Evolutionary conservation across 2,113 vertebrate genomes (phyloP).

Genomic region (Corythaeola cristata): DNA sequence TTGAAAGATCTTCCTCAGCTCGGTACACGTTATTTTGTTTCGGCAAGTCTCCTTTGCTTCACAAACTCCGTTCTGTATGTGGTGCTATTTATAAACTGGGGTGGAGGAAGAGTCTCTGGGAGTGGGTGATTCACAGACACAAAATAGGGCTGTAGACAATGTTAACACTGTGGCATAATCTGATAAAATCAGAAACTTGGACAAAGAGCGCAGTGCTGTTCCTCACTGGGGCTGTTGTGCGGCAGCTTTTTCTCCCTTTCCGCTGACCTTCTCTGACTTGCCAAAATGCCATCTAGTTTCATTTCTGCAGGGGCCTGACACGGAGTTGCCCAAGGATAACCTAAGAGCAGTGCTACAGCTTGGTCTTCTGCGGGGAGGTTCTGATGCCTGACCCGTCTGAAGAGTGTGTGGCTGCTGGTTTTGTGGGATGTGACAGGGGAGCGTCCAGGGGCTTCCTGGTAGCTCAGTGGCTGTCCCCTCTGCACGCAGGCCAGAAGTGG

Average conservation of each 20-base stretch:
- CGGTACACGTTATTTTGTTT: slow-evolving; percentile 37
- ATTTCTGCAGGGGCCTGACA: rapidly evolving
- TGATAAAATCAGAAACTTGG: slow-evolving; percentile 45
- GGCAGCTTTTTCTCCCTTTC: slow-evolving; percentile 10
- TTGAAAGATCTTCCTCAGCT: slow-evolving; percentile 16
- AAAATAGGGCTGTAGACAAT: slow-evolving; percentile 54
- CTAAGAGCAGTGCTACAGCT: not conserved
- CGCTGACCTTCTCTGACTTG: not conserved
- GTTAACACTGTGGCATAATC: slow-evolving; percentile 56
- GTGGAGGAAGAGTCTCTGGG: slow-evolving; percentile 30
- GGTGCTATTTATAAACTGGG: slow-evolving; percentile 57
- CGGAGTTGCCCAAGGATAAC: not conserved
- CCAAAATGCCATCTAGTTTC: not conserved
- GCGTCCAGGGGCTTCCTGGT: not conserved
- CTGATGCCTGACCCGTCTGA: not conserved
- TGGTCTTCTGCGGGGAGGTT: not conserved
- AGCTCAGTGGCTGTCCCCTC: not conserved
- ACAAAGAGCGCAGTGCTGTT: not conserved
- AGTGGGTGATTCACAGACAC: slow-evolving; percentile 46
- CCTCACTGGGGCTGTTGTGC: not conserved
- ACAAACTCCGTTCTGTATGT: not conserved
- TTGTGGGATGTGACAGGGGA: not conserved
- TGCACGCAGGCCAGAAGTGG: not conserved
- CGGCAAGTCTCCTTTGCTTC: not conserved
- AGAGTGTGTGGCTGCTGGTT: not conserved